Evolutionary conservation across 2,797 vertebrate species (phyloP), one percentile per base, ranked within the genome.

Genomic region (Stomatorhinus walkeri): DNA sequence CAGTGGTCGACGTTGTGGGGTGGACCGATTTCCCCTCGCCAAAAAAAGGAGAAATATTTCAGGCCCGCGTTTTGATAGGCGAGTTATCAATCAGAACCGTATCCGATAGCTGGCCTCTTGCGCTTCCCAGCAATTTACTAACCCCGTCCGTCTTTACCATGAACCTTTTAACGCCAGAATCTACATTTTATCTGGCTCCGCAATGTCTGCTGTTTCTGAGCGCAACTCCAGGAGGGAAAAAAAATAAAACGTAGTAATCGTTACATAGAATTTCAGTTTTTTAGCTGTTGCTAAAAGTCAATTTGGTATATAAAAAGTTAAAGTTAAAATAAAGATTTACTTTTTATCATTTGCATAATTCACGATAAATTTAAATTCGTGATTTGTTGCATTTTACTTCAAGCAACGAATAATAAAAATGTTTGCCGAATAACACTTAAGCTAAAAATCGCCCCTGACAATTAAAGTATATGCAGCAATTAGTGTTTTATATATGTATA

Each of bases 121-220:
- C 43, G 59, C 76, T 88, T 84, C 51, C 79, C 88, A 76, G 83
- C 95, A 95, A 96, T 96, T 96, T 94, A 95, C 95, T 94, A 95
- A 94, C 93, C 85, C 16, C 93, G 92, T 92, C 92, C 93, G 89
- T 92, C 94, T 94, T 95, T 93, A 93, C 93, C 93, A 94, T 95
- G 95, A 95, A 95, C 96, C 96, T 96, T 96, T 96, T 96, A 96
- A 96, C 93, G 96, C 96, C 96, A 96, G 95, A 96, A 94, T 93
- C 93, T 94, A 94, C 95, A 96, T 96, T 95, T 96, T 96, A 87
- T 87, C 85, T 87, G 96, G 97, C 97, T 97, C 96, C 96, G 94
- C 94, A 91, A 93, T 96, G 96, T 97, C 96, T 97, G 95, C 95
- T 92, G 84, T 91, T 94, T 93, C 94, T 68, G 88, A 86, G 88